These are phyloP conservation scores for Dicerorhinus sumatrensis DNA, from an alignment of 2,113 vertebrate species.

Conservation along the genomic window DNA sequence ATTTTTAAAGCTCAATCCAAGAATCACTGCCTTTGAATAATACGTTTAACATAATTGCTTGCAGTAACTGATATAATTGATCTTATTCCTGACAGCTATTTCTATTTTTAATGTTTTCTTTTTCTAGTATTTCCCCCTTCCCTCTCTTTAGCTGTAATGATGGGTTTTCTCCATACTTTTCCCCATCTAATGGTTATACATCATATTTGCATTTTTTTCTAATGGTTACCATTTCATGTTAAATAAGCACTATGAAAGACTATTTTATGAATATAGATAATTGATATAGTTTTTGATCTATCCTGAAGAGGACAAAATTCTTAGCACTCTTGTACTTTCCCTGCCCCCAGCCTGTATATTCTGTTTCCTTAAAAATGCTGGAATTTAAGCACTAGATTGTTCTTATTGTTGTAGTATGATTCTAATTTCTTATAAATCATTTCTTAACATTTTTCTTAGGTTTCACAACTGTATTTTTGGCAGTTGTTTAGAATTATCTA, in stretches of 20 bases:
- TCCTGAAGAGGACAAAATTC: background rate
- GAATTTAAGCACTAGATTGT: background rate
- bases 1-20: background rate
- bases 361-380: background rate
- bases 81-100: background rate
- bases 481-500: background rate
- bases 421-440: background rate
- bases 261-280: background rate
- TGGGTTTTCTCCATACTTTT: background rate
- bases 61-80: background rate
- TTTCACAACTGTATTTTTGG: background rate
- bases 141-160: background rate
- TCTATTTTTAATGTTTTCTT: background rate
- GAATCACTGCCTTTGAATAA: background rate
- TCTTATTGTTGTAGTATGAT: background rate
- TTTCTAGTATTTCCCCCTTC: background rate
- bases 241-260: background rate
- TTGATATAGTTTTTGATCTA: background rate
- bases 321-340: background rate
- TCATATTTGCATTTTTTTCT: background rate
- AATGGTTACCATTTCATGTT: background rate
- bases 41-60: background rate
- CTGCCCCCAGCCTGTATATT: accelerated
- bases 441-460: background rate
- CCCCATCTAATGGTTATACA: background rate